Conservation (phyloP, 2,888 invertebrate genomes). For the Formica aserva region DNA sequence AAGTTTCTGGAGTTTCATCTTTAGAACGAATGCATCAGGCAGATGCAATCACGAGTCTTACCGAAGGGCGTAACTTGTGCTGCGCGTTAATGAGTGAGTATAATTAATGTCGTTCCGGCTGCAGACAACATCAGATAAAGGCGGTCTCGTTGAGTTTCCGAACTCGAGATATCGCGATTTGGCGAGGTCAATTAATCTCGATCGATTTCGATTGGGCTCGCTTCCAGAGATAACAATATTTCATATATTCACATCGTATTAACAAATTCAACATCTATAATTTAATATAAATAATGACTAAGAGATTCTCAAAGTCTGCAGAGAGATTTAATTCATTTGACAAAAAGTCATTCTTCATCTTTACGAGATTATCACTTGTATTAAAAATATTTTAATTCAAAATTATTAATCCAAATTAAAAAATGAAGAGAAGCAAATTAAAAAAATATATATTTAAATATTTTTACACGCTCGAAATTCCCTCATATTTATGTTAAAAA, state of each 20-base stretch:
- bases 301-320: not conserved
- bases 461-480: not conserved
- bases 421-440: not conserved
- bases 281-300: not conserved
- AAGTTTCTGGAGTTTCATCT: slow-evolving; percentile 3
- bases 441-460: not conserved
- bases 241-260: not conserved
- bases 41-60: slow-evolving; percentile 3
- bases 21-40: not conserved
- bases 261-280: not conserved
- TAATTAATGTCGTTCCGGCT: slow-evolving; percentile 54
- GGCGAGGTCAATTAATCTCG: slow-evolving; percentile 51
- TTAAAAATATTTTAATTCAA: not conserved
- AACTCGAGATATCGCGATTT: slow-evolving; percentile 22
- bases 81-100: slow-evolving; percentile 56
- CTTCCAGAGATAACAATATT: not conserved
- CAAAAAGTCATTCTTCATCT: not conserved
- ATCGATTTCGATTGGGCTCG: slow-evolving; percentile 37
- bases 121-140: slow-evolving; percentile 36
- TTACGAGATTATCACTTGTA: not conserved
- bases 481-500: not conserved
- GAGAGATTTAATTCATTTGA: not conserved
- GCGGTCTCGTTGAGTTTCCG: slow-evolving; percentile 3
- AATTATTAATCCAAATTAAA: not conserved
- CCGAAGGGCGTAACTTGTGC: slow-evolving; percentile 32